Conservation (phyloP, 2,888 invertebrate genomes). For the Euspilapteryx auroguttella region DNA sequence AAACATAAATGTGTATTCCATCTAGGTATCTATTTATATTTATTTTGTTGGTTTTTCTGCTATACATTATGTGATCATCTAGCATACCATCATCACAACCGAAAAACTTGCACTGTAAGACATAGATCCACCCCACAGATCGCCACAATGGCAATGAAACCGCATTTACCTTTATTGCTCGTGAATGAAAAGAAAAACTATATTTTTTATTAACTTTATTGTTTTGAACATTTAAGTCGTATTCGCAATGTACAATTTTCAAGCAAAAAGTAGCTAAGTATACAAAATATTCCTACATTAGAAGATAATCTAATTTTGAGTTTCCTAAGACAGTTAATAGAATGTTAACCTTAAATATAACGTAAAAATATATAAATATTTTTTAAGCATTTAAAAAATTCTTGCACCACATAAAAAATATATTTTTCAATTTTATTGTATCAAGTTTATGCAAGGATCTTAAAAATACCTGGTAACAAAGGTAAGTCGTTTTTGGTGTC, state of each 20-base stretch:
- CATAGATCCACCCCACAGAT: no score
- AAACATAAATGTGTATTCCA: no score
- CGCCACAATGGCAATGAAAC: no score
- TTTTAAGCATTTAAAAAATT: conserved; percentile 21
- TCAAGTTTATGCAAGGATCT: no score
- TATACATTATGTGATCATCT: no score
- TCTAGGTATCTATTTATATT: no score
- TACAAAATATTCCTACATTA: conserved; percentile 22
- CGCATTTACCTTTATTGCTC: no score
- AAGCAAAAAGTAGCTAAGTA: conserved; percentile 30
- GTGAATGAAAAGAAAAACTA: conserved; percentile 12
- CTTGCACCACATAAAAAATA: no score
- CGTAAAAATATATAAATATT: conserved; percentile 12
- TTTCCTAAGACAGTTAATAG: neutral
- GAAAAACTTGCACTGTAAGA: no score
- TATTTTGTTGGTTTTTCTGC: no score
- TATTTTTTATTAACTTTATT: conserved; percentile 19
- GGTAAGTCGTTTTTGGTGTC: conserved; percentile 43
- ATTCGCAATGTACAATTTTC: conserved; percentile 48
- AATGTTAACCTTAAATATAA: conserved; percentile 12
- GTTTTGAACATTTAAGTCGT: conserved; percentile 47
- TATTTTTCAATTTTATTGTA: no score
- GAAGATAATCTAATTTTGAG: conserved; percentile 21
- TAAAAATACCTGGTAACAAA: conserved; percentile 35
- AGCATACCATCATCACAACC: no score